Percentiles rank a stretch among this genome's conserved stretches.
Conservation (phyloP, 92 coral and sea anemone species). For the Bergia puertoricense region DNA sequence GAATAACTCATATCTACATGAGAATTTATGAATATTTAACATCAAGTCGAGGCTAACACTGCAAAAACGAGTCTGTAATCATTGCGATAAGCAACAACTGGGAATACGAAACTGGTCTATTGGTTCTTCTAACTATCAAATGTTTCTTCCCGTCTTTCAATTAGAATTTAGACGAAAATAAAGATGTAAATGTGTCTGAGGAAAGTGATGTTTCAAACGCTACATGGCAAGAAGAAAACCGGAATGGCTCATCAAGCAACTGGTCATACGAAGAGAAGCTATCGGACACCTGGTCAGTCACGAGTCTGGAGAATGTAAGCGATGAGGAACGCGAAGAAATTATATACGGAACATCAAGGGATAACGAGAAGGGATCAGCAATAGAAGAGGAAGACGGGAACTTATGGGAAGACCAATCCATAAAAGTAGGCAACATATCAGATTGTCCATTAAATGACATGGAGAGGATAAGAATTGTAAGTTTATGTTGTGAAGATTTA, state of each 20-base stretch:
- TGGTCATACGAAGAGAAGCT: neutral
- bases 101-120: no score
- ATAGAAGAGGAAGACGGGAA: neutral
- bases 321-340: neutral
- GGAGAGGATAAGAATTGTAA: conserved; percentile 37
- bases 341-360: neutral
- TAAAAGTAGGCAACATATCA: conserved; percentile 30
- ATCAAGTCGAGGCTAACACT: no score
- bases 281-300: conserved; percentile 10
- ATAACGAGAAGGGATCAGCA: neutral
- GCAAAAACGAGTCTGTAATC: no score
- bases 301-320: neutral
- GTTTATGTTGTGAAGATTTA: neutral
- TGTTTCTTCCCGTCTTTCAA: neutral
- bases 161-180: conserved; percentile 1
- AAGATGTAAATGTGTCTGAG: neutral
- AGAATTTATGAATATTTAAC: no score
- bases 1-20: no score
- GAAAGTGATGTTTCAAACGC: neutral
- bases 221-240: neutral
- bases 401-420: neutral
- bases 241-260: neutral
- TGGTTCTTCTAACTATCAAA: neutral
- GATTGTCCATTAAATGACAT: conserved; percentile 31
- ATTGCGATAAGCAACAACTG: no score